A percentile compares a stretch with the other conserved stretches of the same genome.
These are phyloP conservation scores for Sphenopsis melanotis DNA, from an alignment of 2,797 vertebrate genomes.

Conservation along the genomic window DNA sequence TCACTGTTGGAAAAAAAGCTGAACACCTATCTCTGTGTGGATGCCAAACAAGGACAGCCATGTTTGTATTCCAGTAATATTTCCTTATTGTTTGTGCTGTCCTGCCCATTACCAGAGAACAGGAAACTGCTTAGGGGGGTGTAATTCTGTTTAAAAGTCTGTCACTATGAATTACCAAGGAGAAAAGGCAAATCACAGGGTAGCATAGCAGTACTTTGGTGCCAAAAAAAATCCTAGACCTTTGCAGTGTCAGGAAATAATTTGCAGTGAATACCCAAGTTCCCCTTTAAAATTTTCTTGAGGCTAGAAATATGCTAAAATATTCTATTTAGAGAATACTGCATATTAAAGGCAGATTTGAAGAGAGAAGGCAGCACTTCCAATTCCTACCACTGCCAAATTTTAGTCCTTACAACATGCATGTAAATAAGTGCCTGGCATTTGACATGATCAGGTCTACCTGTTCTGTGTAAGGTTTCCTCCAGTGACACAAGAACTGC, in stretches of 20 bases:
- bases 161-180: conserved; percentile 26
- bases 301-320: conserved; percentile 25
- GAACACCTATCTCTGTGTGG: background rate
- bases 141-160: conserved; percentile 62
- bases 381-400: background rate
- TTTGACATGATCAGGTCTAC: background rate
- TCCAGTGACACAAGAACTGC: background rate
- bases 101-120: background rate
- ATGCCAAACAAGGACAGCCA: background rate
- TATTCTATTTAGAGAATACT: background rate
- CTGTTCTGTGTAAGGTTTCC: background rate
- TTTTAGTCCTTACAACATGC: background rate
- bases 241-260: conserved; percentile 7
- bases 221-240: conserved; percentile 23
- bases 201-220: background rate
- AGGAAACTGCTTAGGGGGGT: conserved; percentile 4
- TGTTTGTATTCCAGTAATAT: conserved; percentile 45
- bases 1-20: background rate
- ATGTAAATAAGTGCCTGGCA: background rate
- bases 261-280: conserved; percentile 20
- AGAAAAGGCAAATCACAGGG: conserved; percentile 15
- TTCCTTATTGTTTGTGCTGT: background rate
- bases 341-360: background rate
- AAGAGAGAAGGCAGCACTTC: background rate
- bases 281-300: background rate